A percentile compares a stretch with the other conserved stretches of the same genome.
These are phyloP conservation scores for Ornithoptera priamus DNA, from an alignment of 2,888 invertebrate genomes.

Conservation along the genomic window DNA sequence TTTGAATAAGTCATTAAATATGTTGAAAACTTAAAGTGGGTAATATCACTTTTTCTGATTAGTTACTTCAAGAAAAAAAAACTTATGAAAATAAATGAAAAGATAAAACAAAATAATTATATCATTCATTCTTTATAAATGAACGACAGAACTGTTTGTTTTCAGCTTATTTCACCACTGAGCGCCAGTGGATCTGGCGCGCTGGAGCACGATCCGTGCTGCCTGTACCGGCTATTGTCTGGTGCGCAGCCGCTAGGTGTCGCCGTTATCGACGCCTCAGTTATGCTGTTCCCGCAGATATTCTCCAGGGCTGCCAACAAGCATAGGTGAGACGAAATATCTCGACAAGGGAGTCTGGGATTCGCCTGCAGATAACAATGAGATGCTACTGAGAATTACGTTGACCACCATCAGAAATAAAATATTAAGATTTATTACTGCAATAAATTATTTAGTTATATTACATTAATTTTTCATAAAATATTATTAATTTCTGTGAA, in stretches of 20 bases:
- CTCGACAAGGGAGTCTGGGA: no score
- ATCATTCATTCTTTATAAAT: neutral
- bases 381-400: no score
- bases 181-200: slow-evolving; percentile 98
- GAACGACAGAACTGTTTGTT: neutral
- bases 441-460: no score
- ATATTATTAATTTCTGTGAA: neutral
- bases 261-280: slow-evolving; percentile 97
- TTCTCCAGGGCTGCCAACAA: slow-evolving; percentile 97
- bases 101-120: neutral
- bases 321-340: slow-evolving; percentile 81
- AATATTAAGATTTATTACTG: no score
- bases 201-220: slow-evolving; percentile 97
- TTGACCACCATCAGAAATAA: no score
- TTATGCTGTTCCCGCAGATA: slow-evolving; percentile 94
- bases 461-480: neutral
- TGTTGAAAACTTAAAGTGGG: no score
- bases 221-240: slow-evolving; percentile 86
- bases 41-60: no score
- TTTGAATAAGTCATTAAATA: no score
- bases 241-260: slow-evolving; percentile 95
- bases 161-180: slow-evolving; percentile 91
- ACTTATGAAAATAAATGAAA: no score
- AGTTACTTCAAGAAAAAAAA: no score
- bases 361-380: no score